phyloP scores from a whole-genome alignment of 2,113 vertebrate genomes.

The Anas platyrhynchos region DNA sequence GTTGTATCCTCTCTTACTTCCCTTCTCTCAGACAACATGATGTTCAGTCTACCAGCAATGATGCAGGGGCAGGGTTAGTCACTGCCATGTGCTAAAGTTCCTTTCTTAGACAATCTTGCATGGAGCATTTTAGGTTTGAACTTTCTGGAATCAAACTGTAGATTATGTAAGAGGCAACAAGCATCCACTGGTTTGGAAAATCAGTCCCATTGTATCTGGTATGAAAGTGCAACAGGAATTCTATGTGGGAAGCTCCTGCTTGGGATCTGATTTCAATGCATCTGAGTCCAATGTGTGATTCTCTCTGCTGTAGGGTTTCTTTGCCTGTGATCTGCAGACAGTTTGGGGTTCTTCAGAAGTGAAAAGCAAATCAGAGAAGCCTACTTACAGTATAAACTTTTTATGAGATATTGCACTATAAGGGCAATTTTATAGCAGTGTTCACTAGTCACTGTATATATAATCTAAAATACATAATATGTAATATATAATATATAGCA shows the following conservation, averaged over 20 bases:
- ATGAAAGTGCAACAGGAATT: neutral
- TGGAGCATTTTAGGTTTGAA: neutral
- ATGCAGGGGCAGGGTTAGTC: neutral
- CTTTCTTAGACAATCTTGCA: neutral
- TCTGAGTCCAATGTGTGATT: neutral
- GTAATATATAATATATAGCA: too few species aligned
- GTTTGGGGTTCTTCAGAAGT: neutral
- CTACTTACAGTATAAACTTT: neutral
- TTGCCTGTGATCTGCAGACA: neutral
- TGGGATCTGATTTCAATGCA: fast-evolving
- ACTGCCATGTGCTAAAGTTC: neutral
- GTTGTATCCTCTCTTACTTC: neutral
- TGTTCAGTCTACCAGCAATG: neutral
- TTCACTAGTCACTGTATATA: neutral
- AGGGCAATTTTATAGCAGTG: neutral
- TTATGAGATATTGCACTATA: neutral
- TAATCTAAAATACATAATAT: too few species aligned
- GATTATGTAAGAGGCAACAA: neutral
- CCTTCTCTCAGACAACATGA: neutral
- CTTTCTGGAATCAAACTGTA: neutral
- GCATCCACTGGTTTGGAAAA: neutral
- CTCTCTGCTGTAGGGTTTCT: neutral
- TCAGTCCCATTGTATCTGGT: fast-evolving
- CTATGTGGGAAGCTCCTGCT: neutral
- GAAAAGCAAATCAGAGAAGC: neutral